A percentile compares a stretch with the other conserved stretches of the same genome.
Conservation (phyloP, 2,888 invertebrate species). For the Caenorhabditis sulstoni region DNA sequence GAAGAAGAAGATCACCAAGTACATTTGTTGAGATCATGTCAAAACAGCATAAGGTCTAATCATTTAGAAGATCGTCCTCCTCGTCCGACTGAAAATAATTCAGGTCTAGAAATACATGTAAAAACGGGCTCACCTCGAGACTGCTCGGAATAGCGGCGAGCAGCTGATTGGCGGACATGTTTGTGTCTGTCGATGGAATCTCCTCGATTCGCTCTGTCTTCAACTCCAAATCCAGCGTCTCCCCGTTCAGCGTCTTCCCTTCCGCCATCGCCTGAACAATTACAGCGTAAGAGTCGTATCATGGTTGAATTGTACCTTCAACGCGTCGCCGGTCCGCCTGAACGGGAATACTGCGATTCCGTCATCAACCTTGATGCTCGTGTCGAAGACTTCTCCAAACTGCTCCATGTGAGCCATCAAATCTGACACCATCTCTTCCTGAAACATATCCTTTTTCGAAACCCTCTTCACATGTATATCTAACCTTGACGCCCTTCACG, state of each 20-base stretch:
- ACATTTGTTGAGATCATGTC: conserved; percentile 15
- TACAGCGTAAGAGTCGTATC: background rate
- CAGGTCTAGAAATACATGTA: too few relatives aligned
- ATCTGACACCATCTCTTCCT: conserved; percentile 51
- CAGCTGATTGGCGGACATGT: conserved; percentile 51
- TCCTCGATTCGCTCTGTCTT: conserved; percentile 40
- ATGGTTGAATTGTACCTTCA: conserved; percentile 29
- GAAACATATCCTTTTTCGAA: conserved; percentile 1
- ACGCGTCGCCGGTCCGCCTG: conserved; percentile 37
- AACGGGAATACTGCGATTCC: conserved; percentile 56
- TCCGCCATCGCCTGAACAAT: conserved; percentile 39
- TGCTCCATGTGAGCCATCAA: conserved; percentile 58
- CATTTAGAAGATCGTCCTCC: conserved; percentile 51
- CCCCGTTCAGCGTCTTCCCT: conserved; percentile 53
- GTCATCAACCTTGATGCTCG: conserved; percentile 45
- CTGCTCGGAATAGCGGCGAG: conserved; percentile 55
- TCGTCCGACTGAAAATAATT: conserved; percentile 62
- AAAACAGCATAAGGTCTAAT: conserved; percentile 21
- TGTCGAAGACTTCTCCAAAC: conserved; percentile 57
- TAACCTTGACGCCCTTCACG: conserved; percentile 47
- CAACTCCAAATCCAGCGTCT: conserved; percentile 51
- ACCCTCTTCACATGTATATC: background rate
- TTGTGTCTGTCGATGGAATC: conserved; percentile 55
- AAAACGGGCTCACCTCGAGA: conserved; percentile 39
- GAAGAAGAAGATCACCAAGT: conserved; percentile 37